These are phyloP conservation scores for Aulostomus chinensis DNA, from an alignment of 2,797 vertebrate species.

Conservation along the genomic window DNA sequence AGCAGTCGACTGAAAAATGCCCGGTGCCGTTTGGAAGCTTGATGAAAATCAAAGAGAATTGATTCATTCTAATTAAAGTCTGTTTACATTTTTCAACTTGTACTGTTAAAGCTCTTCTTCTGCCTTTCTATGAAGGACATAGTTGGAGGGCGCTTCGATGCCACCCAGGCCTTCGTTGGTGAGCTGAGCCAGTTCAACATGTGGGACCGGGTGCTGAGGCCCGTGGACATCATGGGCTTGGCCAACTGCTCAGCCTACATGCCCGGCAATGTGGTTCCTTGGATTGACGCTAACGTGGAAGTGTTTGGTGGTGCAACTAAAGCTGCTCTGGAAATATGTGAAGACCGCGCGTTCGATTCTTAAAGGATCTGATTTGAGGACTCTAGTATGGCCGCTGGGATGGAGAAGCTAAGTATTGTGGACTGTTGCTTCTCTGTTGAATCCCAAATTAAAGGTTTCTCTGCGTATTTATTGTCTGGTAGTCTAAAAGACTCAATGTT, in stretches of 20 bases:
- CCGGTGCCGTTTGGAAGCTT: conserved; percentile 10
- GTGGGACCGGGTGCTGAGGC: conserved; percentile 94
- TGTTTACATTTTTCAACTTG: conserved; percentile 15
- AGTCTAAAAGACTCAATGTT: conserved; percentile 28
- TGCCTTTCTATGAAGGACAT: conserved; percentile 83
- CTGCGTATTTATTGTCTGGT: conserved; percentile 35
- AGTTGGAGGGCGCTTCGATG: conserved; percentile 94
- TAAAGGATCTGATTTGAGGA: conserved; percentile 73
- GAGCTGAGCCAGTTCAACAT: conserved; percentile 99
- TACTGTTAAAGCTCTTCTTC: conserved; percentile 3
- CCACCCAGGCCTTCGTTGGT: conserved; percentile 97
- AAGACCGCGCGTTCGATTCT: conserved; percentile 93
- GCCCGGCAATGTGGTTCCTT: conserved; percentile 96
- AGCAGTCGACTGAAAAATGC: conserved; percentile 7
- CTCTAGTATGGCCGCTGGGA: conserved; percentile 8
- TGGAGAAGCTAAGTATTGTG: conserved; percentile 31
- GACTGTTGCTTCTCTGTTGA: conserved; percentile 49
- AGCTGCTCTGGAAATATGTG: conserved; percentile 92
- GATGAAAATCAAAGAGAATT: conserved; percentile 50
- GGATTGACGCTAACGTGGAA: conserved; percentile 94
- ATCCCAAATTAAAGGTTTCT: conserved; percentile 46
- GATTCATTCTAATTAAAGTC: conserved; percentile 34
- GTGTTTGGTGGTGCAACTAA: conserved; percentile 95
- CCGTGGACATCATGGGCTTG: conserved; percentile 90
- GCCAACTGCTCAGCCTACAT: conserved; percentile 97